Base-by-base conservation (phyloP, 2,797 vertebrate species). In the Acestrorhynchus altus region DNA sequence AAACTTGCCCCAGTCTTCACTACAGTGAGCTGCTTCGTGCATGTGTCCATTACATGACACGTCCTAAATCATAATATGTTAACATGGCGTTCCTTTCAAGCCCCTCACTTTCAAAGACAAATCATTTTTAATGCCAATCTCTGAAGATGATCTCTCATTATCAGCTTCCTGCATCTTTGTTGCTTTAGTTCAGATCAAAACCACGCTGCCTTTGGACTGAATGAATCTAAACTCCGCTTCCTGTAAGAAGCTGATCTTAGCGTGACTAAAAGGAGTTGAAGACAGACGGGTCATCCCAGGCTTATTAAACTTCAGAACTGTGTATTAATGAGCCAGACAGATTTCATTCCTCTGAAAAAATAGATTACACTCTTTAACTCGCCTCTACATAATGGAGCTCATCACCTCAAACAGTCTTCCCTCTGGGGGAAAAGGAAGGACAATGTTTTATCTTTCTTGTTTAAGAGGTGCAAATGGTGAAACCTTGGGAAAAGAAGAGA, bases 311-410 rank as follows among this genome's bases (percentile, higher is more conserved):
- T 71, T 59, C 61, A 71, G 47, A 71, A 46, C 31, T 8, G 12
- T 74, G 22, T 39, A 65, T 59, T 20, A 18, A 77, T 79, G 40
- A 39, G 28, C 8, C 13, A 22, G 24, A 49, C 40, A 65, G 60
- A 68, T 76, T 76, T 51, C 56, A 76, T 22, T 72, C n/a, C 61
- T 78, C 35, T 66, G 60, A 39, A 44, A 75, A 78, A 60, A 60
- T 61, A 61, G 73, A 76, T 47, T 39, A 56, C 28, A 56, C 59
- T 61, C 51, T 44, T 59, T 8, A 10, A 57, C 70, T 72, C 20
- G 26, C 54, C 63, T 75, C 61, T 75, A 39, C 67, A 65, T 49
- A 46, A 66, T 20, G 26, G 40, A 52, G 61, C 61, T 47, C 68
- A 77, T 63, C 26, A 31, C 40, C 22, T 47, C 6, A 35, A 40